These are phyloP conservation scores for Epistrophe eligans DNA, from an alignment of 2,888 invertebrate species.

Conservation along the genomic window DNA sequence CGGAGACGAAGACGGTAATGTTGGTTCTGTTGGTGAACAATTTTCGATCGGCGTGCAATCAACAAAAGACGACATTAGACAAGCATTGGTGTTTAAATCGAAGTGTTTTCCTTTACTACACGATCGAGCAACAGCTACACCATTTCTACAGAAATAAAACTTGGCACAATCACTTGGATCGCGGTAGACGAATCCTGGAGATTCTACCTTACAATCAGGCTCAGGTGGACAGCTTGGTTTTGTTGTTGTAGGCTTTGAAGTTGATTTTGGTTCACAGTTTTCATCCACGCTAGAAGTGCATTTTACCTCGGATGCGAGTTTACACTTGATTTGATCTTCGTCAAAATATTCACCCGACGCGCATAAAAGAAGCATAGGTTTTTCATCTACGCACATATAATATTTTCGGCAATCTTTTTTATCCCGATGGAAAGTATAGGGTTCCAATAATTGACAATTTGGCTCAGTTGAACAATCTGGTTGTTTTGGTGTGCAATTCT, in stretches of 20 bases:
- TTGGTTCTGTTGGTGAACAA: not conserved
- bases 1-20: not conserved
- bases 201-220: not conserved
- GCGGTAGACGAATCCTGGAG: not conserved
- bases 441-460: not conserved
- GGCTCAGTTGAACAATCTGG: not conserved
- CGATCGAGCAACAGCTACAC: not conserved
- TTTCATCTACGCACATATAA: not conserved
- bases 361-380: not conserved
- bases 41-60: constrained; percentile 15
- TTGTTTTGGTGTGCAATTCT: constrained; percentile 5
- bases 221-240: not conserved
- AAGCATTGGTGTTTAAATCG: not conserved
- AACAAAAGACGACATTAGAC: not conserved
- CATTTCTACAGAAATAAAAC: constrained; percentile 37
- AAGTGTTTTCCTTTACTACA: constrained; percentile 22
- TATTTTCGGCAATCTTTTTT: not conserved
- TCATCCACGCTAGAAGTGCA: not conserved
- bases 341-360: not conserved
- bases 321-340: not conserved
- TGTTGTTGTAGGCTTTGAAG: not conserved
- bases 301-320: not conserved
- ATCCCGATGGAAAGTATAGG: not conserved
- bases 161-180: constrained; percentile 34
- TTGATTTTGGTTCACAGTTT: not conserved